Evolutionary conservation across 2,888 invertebrate genomes (phyloP), one percentile per base, ranked within the genome.

Genomic region (Dynastes hyllus): DNA sequence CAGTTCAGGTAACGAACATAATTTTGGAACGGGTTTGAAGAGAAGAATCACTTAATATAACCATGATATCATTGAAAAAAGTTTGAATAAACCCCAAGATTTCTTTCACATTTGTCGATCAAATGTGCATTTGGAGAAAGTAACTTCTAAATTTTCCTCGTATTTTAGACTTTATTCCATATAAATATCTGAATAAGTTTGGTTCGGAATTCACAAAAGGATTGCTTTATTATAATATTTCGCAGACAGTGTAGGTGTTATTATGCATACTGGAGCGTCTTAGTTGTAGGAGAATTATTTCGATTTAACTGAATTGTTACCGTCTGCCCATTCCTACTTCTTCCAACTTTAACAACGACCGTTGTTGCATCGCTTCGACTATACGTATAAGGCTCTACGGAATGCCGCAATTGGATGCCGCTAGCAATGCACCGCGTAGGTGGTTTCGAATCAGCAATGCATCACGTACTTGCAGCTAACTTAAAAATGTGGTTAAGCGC

Each of bases 391-490:
- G 16, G 16, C 61, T 16, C 29, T 11, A 22, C 11, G 77, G 77
- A 77, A 67, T 77, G 67, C 63, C 50, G 67, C 77, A 67, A 77
- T 77, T 67, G 67, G 66, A 67, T 32, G 67, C 77, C 77, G 16
- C 58, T 11, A 32, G 67, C 67, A 55, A 37, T 37, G 51, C 11
- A 55, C 22, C n/a, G 77, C 77, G 77, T 77, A 77, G 77, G 77
- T 77, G 67, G 77, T 67, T 67, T 67, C 16, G 50, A 65, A 27
- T 67, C 37, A 5, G 67, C 67, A 66, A 53, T 77, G 67, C 67
- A 67, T 77, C 77, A 77, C 77, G 77, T 77, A 77, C 77, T 66
- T 65, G 53, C 50, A 51, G 50, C 76, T 76, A 71, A 71, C 71
- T 32, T 71, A 71, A 55, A 55, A 71, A 71, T 71, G 55, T 37